phyloP scores from a whole-genome alignment of 1,140 invertebrate species.

The Atta cephalotes region DNA sequence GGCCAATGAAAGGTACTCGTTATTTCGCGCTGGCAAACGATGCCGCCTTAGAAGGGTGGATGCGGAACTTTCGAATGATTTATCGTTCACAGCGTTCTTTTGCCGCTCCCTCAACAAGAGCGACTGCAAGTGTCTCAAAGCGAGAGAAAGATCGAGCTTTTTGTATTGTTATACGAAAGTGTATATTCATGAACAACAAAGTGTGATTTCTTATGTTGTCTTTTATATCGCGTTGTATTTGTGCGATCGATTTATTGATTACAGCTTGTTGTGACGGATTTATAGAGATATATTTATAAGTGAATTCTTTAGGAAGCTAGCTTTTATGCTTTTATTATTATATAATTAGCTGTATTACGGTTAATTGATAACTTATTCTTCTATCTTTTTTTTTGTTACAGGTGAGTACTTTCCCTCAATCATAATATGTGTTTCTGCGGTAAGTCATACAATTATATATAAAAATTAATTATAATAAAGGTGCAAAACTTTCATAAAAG shows the following conservation, averaged over 20 bases:
- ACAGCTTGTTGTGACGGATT: not conserved
- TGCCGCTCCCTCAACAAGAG: constrained; percentile 66
- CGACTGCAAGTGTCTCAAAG: constrained; percentile 63
- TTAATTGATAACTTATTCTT: constrained; percentile 56
- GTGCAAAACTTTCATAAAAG: constrained; percentile 69
- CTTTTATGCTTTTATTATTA: not conserved
- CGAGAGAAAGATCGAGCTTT: constrained; percentile 17
- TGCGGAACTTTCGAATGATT: constrained; percentile 75
- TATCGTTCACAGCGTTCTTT: constrained; percentile 71
- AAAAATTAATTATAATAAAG: constrained; percentile 75
- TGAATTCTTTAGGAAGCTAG: constrained; percentile 15
- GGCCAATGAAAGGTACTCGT: constrained; percentile 74
- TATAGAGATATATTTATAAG: not conserved
- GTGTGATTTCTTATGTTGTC: constrained; percentile 31
- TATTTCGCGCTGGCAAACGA: constrained; percentile 68
- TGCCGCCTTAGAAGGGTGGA: constrained; percentile 70
- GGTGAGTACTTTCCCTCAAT: constrained; percentile 75
- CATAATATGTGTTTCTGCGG: constrained; percentile 65
- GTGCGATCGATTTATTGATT: not conserved
- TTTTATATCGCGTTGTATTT: not conserved
- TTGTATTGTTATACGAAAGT: not conserved
- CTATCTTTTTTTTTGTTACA: constrained; percentile 75
- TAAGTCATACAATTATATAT: constrained; percentile 75
- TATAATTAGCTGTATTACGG: not conserved
- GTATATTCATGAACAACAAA: constrained; percentile 44